Conservation (phyloP, 1,140 invertebrate genomes). For the Belonocnema kinseyi region DNA sequence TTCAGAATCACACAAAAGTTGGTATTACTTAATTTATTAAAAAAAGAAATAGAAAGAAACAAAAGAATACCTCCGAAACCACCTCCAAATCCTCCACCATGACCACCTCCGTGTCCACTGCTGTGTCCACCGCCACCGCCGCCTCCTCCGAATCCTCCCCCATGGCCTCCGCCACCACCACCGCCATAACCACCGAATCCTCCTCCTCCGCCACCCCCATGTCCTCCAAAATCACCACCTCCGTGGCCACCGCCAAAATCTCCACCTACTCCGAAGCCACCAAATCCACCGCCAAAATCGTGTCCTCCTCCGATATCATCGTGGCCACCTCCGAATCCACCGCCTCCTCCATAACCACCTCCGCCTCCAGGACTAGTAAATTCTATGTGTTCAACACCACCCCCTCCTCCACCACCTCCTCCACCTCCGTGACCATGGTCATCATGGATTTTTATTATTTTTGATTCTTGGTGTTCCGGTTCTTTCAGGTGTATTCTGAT, state of each 20-base stretch:
- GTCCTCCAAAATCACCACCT: not conserved
- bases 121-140: not conserved
- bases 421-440: constrained; percentile 58
- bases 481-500: constrained; percentile 72
- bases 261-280: not conserved
- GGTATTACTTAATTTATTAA: too few relatives aligned
- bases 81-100: constrained; percentile 38
- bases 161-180: not conserved
- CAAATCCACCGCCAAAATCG: constrained; percentile 40
- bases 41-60: too few relatives aligned
- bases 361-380: constrained; percentile 47
- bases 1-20: too few relatives aligned
- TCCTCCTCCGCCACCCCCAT: not conserved
- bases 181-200: not conserved
- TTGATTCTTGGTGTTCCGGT: constrained; percentile 61
- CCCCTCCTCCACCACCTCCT: constrained; percentile 55
- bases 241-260: not conserved
- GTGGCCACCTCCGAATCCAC: constrained; percentile 42
- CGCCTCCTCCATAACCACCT: constrained; percentile 48
- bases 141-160: too few relatives aligned
- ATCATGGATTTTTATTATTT: constrained; percentile 57
- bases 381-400: constrained; percentile 45
- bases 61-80: not conserved
- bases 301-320: constrained; percentile 38
- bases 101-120: not conserved